phyloP scores from a whole-genome alignment of 2,888 invertebrate genomes.

The Lamellibrachia columna region DNA sequence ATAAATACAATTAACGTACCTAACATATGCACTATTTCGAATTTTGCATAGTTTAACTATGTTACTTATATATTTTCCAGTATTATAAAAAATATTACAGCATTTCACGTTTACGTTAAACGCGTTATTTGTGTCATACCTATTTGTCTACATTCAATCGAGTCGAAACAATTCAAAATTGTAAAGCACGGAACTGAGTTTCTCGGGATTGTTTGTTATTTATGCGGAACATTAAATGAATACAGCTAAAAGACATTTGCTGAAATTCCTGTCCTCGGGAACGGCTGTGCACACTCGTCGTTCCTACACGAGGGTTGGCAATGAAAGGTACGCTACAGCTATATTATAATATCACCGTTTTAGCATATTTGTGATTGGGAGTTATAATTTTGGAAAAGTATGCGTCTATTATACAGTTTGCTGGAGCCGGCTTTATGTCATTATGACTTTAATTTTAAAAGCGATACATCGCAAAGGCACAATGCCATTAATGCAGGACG shows the following conservation, averaged over 20 bases:
- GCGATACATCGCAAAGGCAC: too few species aligned
- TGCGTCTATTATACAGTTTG: neutral
- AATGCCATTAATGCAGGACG: too few species aligned
- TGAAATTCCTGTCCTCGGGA: neutral
- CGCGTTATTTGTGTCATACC: neutral
- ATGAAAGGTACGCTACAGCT: neutral
- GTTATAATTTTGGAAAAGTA: neutral
- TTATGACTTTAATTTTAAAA: too few species aligned
- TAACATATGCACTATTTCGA: neutral
- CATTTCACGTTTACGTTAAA: neutral
- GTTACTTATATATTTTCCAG: neutral
- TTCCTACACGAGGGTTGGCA: neutral
- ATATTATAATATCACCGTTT: neutral
- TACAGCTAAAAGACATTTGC: neutral
- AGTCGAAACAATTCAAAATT: slow-evolving; percentile 9
- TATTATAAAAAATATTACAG: neutral
- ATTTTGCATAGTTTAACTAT: neutral
- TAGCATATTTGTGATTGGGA: neutral
- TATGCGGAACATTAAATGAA: neutral
- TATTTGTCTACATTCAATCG: neutral
- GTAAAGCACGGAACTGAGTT: neutral
- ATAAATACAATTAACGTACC: neutral
- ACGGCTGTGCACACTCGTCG: neutral
- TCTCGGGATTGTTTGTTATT: slow-evolving; percentile 16
- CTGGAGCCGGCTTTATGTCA: too few species aligned